phyloP scores from a whole-genome alignment of 2,797 vertebrate species.

The Sebastiscus tertius region DNA sequence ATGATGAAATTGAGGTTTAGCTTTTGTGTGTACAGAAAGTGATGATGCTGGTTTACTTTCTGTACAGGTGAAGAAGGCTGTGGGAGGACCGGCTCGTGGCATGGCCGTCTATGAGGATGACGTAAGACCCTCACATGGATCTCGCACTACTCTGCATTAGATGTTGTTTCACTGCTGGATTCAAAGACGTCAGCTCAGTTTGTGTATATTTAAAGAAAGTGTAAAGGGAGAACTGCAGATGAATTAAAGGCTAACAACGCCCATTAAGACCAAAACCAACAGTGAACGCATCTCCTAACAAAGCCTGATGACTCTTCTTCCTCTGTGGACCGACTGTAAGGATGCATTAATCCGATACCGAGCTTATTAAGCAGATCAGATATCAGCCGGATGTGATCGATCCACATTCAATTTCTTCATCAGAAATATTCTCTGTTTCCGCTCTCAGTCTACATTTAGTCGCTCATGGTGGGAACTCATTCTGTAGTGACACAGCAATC shows the following conservation, averaged over 20 bases:
- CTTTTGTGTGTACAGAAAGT: no score
- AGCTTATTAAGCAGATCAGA: not conserved
- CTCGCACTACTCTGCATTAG: not conserved
- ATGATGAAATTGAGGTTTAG: no score
- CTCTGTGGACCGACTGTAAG: not conserved
- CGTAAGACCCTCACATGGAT: conserved; percentile 72
- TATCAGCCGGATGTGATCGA: not conserved
- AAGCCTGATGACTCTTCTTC: not conserved
- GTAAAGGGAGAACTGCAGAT: not conserved
- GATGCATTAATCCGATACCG: not conserved
- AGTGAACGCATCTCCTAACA: not conserved
- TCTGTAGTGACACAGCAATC: not conserved
- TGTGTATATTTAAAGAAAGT: not conserved
- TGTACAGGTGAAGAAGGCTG: conserved; percentile 89
- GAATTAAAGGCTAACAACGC: not conserved
- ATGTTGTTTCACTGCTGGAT: not conserved
- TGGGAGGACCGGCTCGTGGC: conserved; percentile 86
- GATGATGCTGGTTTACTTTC: not conserved
- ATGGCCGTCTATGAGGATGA: conserved; percentile 97
- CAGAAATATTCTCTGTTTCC: not conserved
- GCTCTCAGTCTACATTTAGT: not conserved
- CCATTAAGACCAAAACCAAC: not conserved
- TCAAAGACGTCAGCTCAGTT: not conserved
- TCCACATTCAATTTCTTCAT: not conserved
- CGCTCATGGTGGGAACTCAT: not conserved